Evolutionary conservation across 2,797 vertebrate species (phyloP).

Genomic region (Malacoraja senta): DNA sequence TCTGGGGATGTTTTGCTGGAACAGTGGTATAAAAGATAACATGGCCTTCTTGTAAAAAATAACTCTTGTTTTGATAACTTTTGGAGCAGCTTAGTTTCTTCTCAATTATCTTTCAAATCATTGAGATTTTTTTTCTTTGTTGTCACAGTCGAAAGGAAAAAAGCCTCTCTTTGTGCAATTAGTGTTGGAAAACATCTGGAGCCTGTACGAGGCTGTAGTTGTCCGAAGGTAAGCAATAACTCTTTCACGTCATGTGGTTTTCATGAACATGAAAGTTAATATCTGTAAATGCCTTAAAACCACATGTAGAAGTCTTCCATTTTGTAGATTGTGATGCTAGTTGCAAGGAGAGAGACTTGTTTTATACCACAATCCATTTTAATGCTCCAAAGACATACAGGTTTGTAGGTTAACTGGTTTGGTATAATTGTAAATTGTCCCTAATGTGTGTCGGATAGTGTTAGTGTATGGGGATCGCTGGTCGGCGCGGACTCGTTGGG

Average conservation of each 20-base stretch:
- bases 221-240: constrained; percentile 66
- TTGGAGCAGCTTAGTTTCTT: background rate
- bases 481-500: too few species aligned
- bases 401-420: too few species aligned
- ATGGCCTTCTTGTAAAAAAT: background rate
- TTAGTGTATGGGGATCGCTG: too few species aligned
- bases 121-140: background rate
- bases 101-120: background rate
- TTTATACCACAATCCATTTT: background rate
- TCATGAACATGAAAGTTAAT: background rate
- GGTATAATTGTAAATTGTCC: too few species aligned
- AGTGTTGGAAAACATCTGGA: constrained; percentile 94
- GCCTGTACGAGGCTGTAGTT: constrained; percentile 82
- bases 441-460: too few species aligned
- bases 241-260: background rate
- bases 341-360: background rate
- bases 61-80: background rate
- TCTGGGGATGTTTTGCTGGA: background rate
- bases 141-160: constrained; percentile 81
- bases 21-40: background rate
- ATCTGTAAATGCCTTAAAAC: background rate
- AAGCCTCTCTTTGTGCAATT: constrained; percentile 91
- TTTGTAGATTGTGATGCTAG: background rate
- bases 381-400: too few species aligned
- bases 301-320: background rate